These are phyloP conservation scores for Phoebastria nigripes DNA, from an alignment of 2,797 vertebrate species.

Conservation along the genomic window DNA sequence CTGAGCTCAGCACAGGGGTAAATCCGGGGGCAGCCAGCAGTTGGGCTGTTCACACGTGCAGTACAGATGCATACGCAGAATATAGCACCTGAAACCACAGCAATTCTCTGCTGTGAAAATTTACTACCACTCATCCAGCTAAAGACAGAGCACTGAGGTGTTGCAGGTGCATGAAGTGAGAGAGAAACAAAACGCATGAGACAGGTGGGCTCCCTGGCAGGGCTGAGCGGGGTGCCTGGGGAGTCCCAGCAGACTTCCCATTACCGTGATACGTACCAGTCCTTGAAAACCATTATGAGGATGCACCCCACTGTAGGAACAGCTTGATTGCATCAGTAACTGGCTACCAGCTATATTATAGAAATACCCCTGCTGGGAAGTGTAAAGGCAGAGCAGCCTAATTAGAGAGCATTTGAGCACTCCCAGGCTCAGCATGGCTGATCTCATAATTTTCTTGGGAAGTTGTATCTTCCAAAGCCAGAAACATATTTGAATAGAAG, in stretches of 20 bases:
- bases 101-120: background rate
- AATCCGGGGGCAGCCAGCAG: background rate
- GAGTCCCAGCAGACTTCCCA: background rate
- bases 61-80: background rate
- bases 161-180: background rate
- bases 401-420: background rate
- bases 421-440: background rate
- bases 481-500: background rate
- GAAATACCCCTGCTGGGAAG: background rate
- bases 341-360: background rate
- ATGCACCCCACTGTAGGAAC: background rate
- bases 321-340: background rate
- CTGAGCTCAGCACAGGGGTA: background rate
- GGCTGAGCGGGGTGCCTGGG: background rate
- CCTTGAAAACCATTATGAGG: background rate
- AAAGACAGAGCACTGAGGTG: background rate
- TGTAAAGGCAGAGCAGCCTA: background rate
- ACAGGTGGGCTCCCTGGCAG: background rate
- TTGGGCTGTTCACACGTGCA: accelerated
- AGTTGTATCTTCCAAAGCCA: background rate
- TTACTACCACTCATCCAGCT: background rate
- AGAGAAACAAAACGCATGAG: accelerated
- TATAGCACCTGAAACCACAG: background rate
- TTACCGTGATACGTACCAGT: background rate
- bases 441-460: background rate